A percentile compares a stretch with the other conserved stretches of the same genome.
phyloP scores from a whole-genome alignment of 2,797 vertebrate species.

The Typhlichthys subterraneus region DNA sequence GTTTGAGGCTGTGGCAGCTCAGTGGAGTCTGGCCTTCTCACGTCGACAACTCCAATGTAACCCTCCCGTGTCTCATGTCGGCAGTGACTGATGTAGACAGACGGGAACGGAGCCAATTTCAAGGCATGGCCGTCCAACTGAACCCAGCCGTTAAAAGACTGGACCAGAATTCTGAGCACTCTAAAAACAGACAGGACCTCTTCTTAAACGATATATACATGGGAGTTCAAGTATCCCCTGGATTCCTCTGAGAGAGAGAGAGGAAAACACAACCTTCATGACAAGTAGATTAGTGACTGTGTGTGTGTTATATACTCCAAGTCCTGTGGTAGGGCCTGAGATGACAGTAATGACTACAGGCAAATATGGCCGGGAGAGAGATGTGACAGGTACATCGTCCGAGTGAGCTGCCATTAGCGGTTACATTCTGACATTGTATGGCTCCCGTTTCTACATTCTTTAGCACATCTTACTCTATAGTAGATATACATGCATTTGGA shows the following conservation, averaged over 20 bases:
- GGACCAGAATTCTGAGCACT: constrained; percentile 38
- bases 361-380: constrained; percentile 23
- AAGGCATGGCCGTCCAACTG: constrained; percentile 25
- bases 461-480: too few species aligned
- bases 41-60: constrained; percentile 26
- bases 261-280: background rate
- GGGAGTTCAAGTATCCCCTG: constrained; percentile 13
- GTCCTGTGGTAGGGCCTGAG: constrained; percentile 2
- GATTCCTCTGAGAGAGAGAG: constrained; percentile 2
- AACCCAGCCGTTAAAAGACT: constrained; percentile 36
- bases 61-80: constrained; percentile 45
- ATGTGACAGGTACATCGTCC: constrained; percentile 11
- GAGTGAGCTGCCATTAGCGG: constrained; percentile 8
- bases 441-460: too few species aligned
- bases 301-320: background rate
- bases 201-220: constrained; percentile 22
- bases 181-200: constrained; percentile 25
- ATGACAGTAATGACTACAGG: constrained; percentile 32
- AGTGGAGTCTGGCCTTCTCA: constrained; percentile 17
- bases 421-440: background rate
- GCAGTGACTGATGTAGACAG: constrained; percentile 52
- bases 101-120: constrained; percentile 28
- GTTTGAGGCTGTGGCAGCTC: constrained; percentile 25
- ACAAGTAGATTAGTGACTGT: constrained; percentile 1
- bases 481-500: too few species aligned